Conservation (phyloP, 2,797 vertebrate genomes). For the Sebastes variabilis region DNA sequence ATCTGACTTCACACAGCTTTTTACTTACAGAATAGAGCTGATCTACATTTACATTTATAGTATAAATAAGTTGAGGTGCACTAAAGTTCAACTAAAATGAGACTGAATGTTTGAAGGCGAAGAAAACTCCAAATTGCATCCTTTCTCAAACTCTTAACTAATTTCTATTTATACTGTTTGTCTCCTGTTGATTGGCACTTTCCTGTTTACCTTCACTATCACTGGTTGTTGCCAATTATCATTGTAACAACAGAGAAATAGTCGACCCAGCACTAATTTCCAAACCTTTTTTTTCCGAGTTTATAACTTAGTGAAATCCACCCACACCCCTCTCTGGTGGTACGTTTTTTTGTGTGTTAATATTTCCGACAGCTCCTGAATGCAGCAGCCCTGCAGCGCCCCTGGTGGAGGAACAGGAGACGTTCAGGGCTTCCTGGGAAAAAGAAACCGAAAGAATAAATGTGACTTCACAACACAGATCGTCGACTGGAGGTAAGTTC, state of each 20-base stretch:
- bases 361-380: slow-evolving; percentile 4
- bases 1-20: too few species aligned
- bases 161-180: slow-evolving; percentile 16
- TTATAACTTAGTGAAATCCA: neutral
- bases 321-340: neutral
- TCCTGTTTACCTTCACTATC: slow-evolving; percentile 31
- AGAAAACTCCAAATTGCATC: neutral
- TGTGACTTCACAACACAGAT: rapidly evolving
- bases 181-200: slow-evolving; percentile 40
- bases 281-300: too few species aligned
- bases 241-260: too few species aligned
- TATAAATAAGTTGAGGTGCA: too few species aligned
- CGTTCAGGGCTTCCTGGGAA: neutral
- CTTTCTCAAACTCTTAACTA: slow-evolving; percentile 7
- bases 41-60: too few species aligned
- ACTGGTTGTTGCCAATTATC: slow-evolving; percentile 1
- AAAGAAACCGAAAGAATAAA: slow-evolving; percentile 57
- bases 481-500: neutral
- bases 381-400: neutral
- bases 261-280: too few species aligned
- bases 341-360: rapidly evolving
- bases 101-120: neutral
- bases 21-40: rapidly evolving
- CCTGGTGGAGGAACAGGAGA: rapidly evolving
- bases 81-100: neutral